phyloP scores from a whole-genome alignment of 2,113 vertebrate genomes.

The Strix uralensis region DNA sequence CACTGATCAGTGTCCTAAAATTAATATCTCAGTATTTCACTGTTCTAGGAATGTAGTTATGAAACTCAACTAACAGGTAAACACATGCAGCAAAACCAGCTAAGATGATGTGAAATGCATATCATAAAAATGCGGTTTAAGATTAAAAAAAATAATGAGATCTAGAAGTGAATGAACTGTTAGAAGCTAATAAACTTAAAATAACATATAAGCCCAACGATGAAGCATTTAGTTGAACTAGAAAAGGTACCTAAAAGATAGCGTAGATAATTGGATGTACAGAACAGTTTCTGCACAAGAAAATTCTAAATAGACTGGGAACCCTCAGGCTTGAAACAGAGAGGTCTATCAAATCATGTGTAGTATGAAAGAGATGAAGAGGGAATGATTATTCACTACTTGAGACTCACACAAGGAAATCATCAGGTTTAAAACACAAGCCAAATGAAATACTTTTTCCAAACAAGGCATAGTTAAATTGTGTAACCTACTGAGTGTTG shows the following conservation, averaged over 20 bases:
- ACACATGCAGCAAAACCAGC: not conserved
- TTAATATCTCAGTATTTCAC: not conserved
- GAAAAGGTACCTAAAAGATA: not conserved
- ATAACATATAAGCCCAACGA: not conserved
- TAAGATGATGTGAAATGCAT: rapidly evolving
- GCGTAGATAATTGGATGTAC: not conserved
- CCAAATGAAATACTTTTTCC: conserved; percentile 59
- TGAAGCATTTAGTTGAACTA: not conserved
- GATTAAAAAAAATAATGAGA: not conserved
- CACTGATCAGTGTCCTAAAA: not conserved
- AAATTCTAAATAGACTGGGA: not conserved
- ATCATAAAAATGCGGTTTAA: not conserved
- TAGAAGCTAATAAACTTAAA: not conserved
- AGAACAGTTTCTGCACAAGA: not conserved
- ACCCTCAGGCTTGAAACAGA: not conserved
- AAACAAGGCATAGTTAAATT: conserved; percentile 54
- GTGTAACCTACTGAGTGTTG: conserved; percentile 26
- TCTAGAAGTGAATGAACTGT: not conserved
- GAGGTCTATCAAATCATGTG: not conserved
- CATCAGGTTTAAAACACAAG: conserved; percentile 46
- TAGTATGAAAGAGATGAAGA: not conserved
- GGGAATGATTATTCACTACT: not conserved
- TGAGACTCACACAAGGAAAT: conserved; percentile 54
- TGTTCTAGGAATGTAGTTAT: not conserved
- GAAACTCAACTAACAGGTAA: not conserved